These are phyloP conservation scores for Cottoperca gobio DNA, from an alignment of 2,797 vertebrate genomes.

Conservation along the genomic window DNA sequence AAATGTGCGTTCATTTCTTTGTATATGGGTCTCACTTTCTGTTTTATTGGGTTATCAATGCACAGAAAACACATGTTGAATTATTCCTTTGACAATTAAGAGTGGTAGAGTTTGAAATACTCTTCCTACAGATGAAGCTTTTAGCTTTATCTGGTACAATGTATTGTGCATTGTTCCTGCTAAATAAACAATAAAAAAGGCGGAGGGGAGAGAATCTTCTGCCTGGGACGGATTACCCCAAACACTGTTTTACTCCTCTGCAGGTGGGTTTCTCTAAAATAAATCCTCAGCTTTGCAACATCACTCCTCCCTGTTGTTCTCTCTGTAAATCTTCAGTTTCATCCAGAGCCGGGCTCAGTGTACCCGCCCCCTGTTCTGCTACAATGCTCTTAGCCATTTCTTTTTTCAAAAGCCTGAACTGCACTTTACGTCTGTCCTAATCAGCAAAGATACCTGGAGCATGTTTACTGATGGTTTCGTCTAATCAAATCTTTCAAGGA, in stretches of 20 bases:
- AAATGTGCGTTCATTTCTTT: background rate
- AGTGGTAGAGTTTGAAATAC: background rate
- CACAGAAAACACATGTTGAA: constrained; percentile 30
- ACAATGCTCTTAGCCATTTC: background rate
- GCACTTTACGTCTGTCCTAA: background rate
- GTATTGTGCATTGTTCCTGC: background rate
- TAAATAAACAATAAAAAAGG: background rate
- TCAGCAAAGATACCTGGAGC: constrained; percentile 33
- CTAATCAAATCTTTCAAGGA: constrained; percentile 8
- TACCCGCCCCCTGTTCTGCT: background rate
- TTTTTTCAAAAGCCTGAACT: constrained; percentile 2
- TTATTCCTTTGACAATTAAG: constrained; percentile 1
- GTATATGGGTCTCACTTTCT: background rate
- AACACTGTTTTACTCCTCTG: background rate
- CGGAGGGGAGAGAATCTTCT: background rate
- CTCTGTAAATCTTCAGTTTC: constrained; percentile 1
- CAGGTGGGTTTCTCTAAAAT: constrained; percentile 14
- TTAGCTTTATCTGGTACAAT: too few relatives aligned
- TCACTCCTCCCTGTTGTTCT: constrained; percentile 19
- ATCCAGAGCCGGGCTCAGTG: background rate
- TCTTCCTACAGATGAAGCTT: background rate
- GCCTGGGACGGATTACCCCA: background rate
- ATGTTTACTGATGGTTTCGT: constrained; percentile 1
- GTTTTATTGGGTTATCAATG: constrained; percentile 23
- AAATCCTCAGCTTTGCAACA: constrained; percentile 14